Base-by-base conservation (phyloP, 2,113 vertebrate species). In the Rhizomys pruinosus region DNA sequence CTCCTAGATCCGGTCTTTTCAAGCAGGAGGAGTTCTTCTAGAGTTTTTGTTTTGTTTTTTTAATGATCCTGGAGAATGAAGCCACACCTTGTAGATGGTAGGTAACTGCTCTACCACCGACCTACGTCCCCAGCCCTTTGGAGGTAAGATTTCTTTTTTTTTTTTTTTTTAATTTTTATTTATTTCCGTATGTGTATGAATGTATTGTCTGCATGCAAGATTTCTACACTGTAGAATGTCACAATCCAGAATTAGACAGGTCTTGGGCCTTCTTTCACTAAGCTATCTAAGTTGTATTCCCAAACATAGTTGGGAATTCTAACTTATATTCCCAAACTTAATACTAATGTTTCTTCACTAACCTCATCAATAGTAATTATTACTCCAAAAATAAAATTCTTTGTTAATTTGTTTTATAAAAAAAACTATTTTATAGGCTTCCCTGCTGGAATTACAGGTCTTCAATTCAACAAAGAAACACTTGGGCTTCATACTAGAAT, bases 391-490 rank as follows among this genome's bases (percentile, higher is more conserved):
- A 84, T 66, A 89, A 84, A 52, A 91, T 57, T 63, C 20, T 64
- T 59, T 79, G 39, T 73, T 17, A 92, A 76, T 34, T 73, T 72
- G 29, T 52, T 84, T 42, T n/a, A 34, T 73, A 7, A 94, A 90
- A 94, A 90, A 96, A 79, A 57, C 20, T 19, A 15, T 39, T 89
- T 95, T 73, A 63, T n/a, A n/a, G n/a, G n/a, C n/a, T n/a, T n/a
- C n/a, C n/a, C n/a, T n/a, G n/a, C n/a, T n/a, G n/a, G n/a, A n/a
- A n/a, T n/a, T n/a, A n/a, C n/a, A n/a, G n/a, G n/a, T n/a, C n/a
- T n/a, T n/a, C n/a, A n/a, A n/a, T n/a, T n/a, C n/a, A n/a, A n/a
- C n/a, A n/a, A n/a, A n/a, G n/a, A n/a, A n/a, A n/a, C n/a, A n/a
- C n/a, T n/a, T n/a, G n/a, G n/a, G n/a, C n/a, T n/a, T n/a, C n/a